These are phyloP conservation scores for Rhinolophus sinicus DNA, from an alignment of 2,113 vertebrate genomes.

Conservation along the genomic window DNA sequence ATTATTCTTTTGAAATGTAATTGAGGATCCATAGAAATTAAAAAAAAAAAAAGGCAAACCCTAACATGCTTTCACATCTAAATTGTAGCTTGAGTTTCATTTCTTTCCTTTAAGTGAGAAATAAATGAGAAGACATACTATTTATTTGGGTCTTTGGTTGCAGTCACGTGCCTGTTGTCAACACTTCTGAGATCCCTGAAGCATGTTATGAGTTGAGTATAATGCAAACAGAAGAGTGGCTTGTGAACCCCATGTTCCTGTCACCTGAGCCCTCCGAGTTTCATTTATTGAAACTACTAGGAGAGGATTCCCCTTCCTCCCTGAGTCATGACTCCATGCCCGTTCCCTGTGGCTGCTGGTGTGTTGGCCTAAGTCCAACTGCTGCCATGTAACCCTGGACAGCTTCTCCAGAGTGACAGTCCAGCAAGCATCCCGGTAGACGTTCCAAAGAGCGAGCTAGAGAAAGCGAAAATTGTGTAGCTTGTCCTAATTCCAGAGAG, in stretches of 20 bases:
- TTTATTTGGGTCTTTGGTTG: not conserved
- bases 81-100: not conserved
- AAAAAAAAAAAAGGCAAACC: not conserved
- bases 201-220: not conserved
- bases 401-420: not conserved
- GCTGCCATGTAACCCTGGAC: not conserved
- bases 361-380: not conserved
- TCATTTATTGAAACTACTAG: not conserved
- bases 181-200: not conserved
- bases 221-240: not conserved
- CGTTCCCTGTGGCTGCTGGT: accelerated
- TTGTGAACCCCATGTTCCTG: accelerated
- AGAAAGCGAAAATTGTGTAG: not conserved
- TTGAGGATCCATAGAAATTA: not conserved
- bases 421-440: not conserved
- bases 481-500: not conserved
- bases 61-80: not conserved
- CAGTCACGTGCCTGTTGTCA: not conserved
- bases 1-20: not conserved
- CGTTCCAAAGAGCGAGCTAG: not conserved
- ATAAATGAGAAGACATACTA: not conserved
- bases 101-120: not conserved
- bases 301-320: too few species aligned
- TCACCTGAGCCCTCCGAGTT: not conserved
- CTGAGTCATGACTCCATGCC: accelerated